Conservation (phyloP, 2,797 vertebrate species). For the Xiphorhynchus erythropygius region DNA sequence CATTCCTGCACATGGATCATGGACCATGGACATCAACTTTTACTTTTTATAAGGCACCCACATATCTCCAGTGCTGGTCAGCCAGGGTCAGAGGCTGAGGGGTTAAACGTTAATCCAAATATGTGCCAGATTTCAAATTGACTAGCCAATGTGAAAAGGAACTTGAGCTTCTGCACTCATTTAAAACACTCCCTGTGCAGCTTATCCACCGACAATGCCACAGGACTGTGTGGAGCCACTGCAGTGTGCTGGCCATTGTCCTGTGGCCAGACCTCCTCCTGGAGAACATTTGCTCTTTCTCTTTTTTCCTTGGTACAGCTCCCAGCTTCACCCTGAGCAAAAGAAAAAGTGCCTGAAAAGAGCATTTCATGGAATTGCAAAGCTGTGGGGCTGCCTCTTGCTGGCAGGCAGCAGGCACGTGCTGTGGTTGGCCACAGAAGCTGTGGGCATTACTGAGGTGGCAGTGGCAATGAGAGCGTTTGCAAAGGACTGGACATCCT, state of each 20-base stretch:
- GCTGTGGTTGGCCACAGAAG: background rate
- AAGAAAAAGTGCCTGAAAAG: background rate
- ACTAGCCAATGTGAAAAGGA: background rate
- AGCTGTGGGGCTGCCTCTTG: background rate
- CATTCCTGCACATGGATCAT: background rate
- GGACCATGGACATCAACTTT: background rate
- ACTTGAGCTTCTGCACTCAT: background rate
- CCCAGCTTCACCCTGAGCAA: background rate
- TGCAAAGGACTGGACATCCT: background rate
- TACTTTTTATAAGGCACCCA: background rate
- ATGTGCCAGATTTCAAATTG: background rate
- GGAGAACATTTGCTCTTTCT: background rate
- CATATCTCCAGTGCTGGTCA: background rate
- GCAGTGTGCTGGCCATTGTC: accelerated
- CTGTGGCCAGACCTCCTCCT: background rate
- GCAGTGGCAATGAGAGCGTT: background rate
- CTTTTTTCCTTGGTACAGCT: background rate
- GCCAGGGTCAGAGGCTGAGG: background rate
- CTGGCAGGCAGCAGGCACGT: background rate
- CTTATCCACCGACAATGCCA: accelerated
- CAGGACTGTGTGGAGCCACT: background rate
- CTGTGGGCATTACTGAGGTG: background rate
- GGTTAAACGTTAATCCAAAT: background rate
- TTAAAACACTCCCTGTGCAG: background rate
- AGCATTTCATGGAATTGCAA: background rate